Evolutionary conservation across 2,888 invertebrate genomes (phyloP).

Genomic region (Oxytorus armatus): DNA sequence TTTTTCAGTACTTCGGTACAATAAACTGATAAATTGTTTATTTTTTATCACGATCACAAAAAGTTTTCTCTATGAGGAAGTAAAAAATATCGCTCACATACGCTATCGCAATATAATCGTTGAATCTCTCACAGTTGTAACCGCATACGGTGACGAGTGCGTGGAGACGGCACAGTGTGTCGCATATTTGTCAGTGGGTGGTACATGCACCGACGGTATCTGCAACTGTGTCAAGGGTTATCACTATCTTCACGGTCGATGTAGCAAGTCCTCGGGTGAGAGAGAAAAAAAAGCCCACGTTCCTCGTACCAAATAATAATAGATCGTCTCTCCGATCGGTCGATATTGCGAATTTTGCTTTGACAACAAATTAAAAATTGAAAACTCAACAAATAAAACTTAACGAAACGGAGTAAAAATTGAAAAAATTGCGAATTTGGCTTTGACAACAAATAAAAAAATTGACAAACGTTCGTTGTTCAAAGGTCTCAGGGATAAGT

Average conservation of each 20-base stretch:
- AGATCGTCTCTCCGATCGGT: conserved; percentile 2
- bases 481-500: conserved; percentile 74
- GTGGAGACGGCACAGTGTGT: conserved; percentile 76
- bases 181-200: conserved; percentile 72
- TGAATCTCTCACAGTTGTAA: conserved; percentile 69
- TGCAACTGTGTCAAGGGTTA: conserved; percentile 75
- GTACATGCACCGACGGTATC: conserved; percentile 68
- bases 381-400: no score
- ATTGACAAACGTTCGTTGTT: not conserved
- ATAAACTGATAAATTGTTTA: not conserved
- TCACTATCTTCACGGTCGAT: conserved; percentile 77
- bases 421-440: no score
- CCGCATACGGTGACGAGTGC: conserved; percentile 71
- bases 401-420: no score
- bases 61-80: not conserved
- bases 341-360: not conserved
- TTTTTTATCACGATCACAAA: not conserved
- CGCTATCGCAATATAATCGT: conserved; percentile 13
- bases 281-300: not conserved
- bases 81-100: not conserved
- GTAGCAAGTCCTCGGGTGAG: conserved; percentile 75
- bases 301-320: conserved; percentile 10
- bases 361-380: no score
- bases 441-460: no score
- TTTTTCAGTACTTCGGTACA: no score